Conservation (phyloP, 1,140 invertebrate species). For the Bombus waltoni region DNA sequence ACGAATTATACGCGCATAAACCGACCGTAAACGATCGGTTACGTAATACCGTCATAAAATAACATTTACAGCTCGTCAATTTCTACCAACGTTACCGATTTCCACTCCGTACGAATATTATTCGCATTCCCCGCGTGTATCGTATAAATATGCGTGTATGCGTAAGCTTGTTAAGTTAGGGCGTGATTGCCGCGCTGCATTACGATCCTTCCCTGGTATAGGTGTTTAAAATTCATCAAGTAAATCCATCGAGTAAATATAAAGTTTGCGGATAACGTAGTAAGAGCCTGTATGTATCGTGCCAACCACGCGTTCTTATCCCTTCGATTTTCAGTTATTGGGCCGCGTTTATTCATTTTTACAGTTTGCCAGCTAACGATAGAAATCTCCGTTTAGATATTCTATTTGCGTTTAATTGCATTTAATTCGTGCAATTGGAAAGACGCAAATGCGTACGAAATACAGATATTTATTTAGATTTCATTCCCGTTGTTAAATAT, state of each 20-base stretch:
- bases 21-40: constrained; percentile 15
- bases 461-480: neutral
- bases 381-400: too few relatives aligned
- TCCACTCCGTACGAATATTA: neutral
- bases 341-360: neutral
- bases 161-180: neutral
- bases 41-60: constrained; percentile 7
- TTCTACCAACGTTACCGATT: constrained; percentile 7
- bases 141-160: too few relatives aligned
- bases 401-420: too few relatives aligned
- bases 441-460: neutral
- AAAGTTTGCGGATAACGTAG: neutral
- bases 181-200: neutral
- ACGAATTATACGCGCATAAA: constrained; percentile 23
- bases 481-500: too few relatives aligned
- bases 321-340: neutral
- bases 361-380: too few relatives aligned
- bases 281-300: too few relatives aligned
- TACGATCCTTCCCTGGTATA: neutral
- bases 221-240: neutral
- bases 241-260: neutral
- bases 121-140: neutral
- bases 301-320: neutral
- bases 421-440: neutral
- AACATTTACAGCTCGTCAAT: neutral